Evolutionary conservation across 2,888 invertebrate species (phyloP), one percentile per base, ranked within the genome.

Genomic region (Microplitis manilae): DNA sequence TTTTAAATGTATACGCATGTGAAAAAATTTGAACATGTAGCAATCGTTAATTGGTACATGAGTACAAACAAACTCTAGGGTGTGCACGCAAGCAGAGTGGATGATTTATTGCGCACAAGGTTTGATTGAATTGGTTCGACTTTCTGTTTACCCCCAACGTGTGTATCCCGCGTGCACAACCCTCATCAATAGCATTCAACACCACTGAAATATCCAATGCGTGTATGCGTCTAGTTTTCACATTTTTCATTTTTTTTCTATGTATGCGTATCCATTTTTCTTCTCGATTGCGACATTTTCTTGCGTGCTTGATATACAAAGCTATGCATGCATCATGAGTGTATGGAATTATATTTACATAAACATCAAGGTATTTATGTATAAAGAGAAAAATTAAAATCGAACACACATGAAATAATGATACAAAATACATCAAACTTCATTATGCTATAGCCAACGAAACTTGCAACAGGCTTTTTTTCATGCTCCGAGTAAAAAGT

Each of bases 61-160:
- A 78, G 80, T 83, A 85, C 86, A 85, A 87, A 88, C 86, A 87
- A 83, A 83, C 81, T 81, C 81, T 79, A 81, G 82, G 79, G 81
- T 77, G 81, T 82, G 82, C 84, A 82, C 7, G 39, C 84, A 83
- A 81, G 81, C 80, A 30, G 65, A 65, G 30, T 30, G 85, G 86
- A 89, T 88, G 89, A 89, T 89, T 88, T 87, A 89, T 87, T 86
- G 89, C 87, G 8, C 50, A 13, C 50, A 85, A 86, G 87, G 88
- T 88, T 87, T 87, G 88, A 89, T 89, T 89, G 88, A 89, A 88
- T 89, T 88, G 86, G 87, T 87, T 86, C 84, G 65, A 65, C 65
- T 65, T 30, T 65, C 20, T 30, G 38, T 65, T 65, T 65, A 65
- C 65, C 65, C 30, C 13, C 4, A 5, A 50, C 50, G 50, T 50